Evolutionary conservation across 2,797 vertebrate genomes (phyloP), one percentile per base, ranked within the genome.

Genomic region (Scolopax bukidnonensis): DNA sequence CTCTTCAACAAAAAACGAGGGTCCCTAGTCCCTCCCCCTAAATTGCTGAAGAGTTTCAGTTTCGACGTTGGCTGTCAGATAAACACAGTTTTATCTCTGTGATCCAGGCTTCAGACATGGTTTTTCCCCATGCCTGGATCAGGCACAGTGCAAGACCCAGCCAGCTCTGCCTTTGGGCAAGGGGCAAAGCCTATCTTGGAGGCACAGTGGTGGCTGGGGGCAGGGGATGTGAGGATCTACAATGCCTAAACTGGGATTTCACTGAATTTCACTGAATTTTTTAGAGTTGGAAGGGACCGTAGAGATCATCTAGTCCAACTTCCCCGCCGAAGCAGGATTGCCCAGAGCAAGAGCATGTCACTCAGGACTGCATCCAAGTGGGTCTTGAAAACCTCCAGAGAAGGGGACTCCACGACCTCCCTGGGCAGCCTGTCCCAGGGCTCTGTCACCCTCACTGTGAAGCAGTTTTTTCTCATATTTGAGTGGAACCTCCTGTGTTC

Each of bases 211-310:
- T 1, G 1, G 6, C 48, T 78, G 69, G 25, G 71, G 43, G 17
- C 16, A 33, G 41, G 6, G 36, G 18, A 6, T n/a, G 30, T 0
- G 0, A 69, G 45, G 45, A 38, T 13, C 11, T 74, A 2, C 11
- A 30, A 0, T 9, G 41, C 17, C 36, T 20, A 32, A 64, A 10
- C 28, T 71, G 56, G 3, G 19, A 36, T 36, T 36, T 36, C 36
- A 36, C 36, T 36, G 36, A 36, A 36, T 36, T 36, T 36, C 36
- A 36, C 36, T 36, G 36, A 36, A 36, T 36, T 36, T 36, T 36
- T 36, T 36, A 36, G 8, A 36, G 36, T 36, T 36, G 36, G 36
- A 36, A 36, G 36, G 36, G 36, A 36, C 36, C 36, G 8, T 36
- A 36, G 36, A 36, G 36, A 36, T 36, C 36, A 36, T 36, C 36